Evolutionary conservation across 2,797 vertebrate genomes (phyloP).

Genomic region (Spheniscus humboldti): DNA sequence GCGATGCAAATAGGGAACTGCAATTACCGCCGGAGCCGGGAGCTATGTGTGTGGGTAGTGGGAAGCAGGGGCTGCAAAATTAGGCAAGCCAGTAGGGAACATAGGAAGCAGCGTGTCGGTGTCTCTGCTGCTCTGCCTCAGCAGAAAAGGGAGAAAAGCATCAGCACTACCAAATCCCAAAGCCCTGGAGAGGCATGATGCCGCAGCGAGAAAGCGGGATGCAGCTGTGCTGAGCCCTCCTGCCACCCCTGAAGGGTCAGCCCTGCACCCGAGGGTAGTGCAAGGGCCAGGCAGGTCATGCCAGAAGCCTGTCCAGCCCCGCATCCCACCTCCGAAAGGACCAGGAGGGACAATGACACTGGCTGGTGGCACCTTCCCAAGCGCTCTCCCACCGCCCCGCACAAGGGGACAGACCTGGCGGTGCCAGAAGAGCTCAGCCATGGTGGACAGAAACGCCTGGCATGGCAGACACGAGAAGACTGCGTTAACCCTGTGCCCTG

Average conservation of each 20-base stretch:
- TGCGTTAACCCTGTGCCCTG: rapidly evolving
- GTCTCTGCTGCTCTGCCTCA: background rate
- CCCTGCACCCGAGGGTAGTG: background rate
- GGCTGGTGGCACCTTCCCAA: background rate
- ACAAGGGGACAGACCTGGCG: background rate
- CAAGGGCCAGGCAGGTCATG: background rate
- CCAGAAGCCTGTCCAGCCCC: background rate
- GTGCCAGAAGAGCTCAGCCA: background rate
- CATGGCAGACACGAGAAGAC: background rate
- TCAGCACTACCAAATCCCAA: background rate
- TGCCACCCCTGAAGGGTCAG: background rate
- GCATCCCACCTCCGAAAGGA: background rate
- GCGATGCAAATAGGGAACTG: background rate
- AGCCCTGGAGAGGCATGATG: rapidly evolving
- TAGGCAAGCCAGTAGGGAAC: background rate
- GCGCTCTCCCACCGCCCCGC: rapidly evolving
- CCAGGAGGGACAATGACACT: background rate
- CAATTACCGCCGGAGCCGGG: background rate
- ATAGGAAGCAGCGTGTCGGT: background rate
- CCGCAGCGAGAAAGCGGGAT: rapidly evolving
- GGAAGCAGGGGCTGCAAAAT: background rate
- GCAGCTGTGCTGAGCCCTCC: background rate
- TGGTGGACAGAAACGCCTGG: background rate
- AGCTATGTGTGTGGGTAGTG: background rate
- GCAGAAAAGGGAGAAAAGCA: background rate